These are phyloP conservation scores for Drosophila affinis DNA, from an alignment of 2,888 invertebrate species.

Conservation along the genomic window DNA sequence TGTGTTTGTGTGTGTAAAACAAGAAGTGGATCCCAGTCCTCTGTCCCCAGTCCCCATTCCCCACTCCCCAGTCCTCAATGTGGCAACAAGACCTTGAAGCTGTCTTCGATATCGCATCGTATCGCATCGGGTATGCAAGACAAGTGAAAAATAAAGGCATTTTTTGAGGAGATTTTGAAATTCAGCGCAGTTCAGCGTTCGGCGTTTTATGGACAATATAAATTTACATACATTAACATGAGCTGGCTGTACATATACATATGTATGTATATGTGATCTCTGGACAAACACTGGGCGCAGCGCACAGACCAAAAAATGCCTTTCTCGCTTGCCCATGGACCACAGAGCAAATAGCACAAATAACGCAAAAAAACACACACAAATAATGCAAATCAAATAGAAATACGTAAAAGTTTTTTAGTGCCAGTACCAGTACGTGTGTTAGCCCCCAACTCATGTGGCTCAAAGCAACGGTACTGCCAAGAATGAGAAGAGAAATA, in stretches of 20 bases:
- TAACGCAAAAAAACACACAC: conserved; percentile 36
- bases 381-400: conserved; percentile 44
- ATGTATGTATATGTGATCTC: too few species aligned
- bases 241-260: too few species aligned
- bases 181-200: conserved; percentile 21
- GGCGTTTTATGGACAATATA: conserved; percentile 55
- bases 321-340: conserved; percentile 60
- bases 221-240: conserved; percentile 59
- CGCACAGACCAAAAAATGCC: conserved; percentile 51
- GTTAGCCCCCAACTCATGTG: background rate
- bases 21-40: conserved; percentile 69
- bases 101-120: conserved; percentile 33
- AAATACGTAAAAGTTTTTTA: conserved; percentile 35
- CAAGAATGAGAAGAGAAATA: conserved; percentile 21
- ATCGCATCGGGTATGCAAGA: conserved; percentile 47
- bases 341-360: conserved; percentile 63
- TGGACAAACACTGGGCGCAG: conserved; percentile 46
- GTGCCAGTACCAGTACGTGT: conserved; percentile 24
- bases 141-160: conserved; percentile 40
- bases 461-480: conserved; percentile 30
- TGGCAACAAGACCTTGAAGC: conserved; percentile 70
- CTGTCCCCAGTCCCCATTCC: conserved; percentile 17
- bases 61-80: conserved; percentile 28
- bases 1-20: conserved; percentile 50
- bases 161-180: conserved; percentile 61